These are phyloP conservation scores for Nemurella pictetii DNA, from an alignment of 2,888 invertebrate genomes.

Conservation along the genomic window DNA sequence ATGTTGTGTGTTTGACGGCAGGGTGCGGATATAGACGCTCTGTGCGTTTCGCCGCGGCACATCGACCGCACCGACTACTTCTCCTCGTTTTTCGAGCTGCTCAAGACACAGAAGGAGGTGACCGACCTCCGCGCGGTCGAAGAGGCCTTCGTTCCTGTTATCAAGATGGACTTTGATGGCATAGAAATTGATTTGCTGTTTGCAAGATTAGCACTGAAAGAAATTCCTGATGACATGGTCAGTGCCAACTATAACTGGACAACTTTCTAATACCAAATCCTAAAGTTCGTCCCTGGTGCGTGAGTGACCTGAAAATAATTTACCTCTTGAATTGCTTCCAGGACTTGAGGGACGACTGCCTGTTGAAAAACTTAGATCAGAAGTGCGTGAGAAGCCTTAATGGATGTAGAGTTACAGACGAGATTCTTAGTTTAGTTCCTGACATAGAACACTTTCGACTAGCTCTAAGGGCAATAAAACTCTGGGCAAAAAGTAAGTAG, in stretches of 20 bases:
- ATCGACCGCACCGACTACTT: slow-evolving; percentile 95
- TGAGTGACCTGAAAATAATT: no score
- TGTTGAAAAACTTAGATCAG: slow-evolving; percentile 92
- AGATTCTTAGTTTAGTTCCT: slow-evolving; percentile 93
- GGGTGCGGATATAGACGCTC: slow-evolving; percentile 98
- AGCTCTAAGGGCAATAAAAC: slow-evolving; percentile 90
- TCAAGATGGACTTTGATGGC: slow-evolving; percentile 98
- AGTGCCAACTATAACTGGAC: slow-evolving; percentile 42
- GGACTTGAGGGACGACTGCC: slow-evolving; percentile 86
- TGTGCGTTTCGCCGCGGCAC: slow-evolving; percentile 97
- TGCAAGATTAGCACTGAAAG: slow-evolving; percentile 91
- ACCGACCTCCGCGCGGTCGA: slow-evolving; percentile 89
- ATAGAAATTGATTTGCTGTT: slow-evolving; percentile 99
- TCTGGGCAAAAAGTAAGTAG: slow-evolving; percentile 95
- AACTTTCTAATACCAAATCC: background rate
- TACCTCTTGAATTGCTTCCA: no score
- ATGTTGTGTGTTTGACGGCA: slow-evolving; percentile 62
- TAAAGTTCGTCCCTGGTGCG: background rate
- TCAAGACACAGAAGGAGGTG: slow-evolving; percentile 85
- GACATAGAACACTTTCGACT: slow-evolving; percentile 92
- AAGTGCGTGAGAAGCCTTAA: slow-evolving; percentile 96
- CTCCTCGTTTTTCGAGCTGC: slow-evolving; percentile 86
- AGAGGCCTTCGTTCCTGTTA: slow-evolving; percentile 98
- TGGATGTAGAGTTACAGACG: slow-evolving; percentile 98
- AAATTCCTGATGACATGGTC: slow-evolving; percentile 81